Conservation (phyloP, 2,797 vertebrate genomes). For the Sebastes itinus region DNA sequence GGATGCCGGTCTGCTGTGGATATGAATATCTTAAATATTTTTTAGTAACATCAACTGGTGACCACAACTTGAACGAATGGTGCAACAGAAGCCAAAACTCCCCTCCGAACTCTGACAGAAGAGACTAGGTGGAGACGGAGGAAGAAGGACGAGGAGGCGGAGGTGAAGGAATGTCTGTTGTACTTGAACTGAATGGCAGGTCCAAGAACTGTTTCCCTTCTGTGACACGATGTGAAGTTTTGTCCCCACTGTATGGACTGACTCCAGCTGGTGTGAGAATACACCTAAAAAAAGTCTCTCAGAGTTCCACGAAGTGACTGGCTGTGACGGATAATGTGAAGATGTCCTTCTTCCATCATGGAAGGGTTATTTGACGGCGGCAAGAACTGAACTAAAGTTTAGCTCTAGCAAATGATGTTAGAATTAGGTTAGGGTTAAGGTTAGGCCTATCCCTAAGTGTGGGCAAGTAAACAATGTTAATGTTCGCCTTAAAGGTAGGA, state of each 20-base stretch:
- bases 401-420: background rate
- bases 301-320: constrained; percentile 5
- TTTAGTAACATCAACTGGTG: constrained; percentile 23
- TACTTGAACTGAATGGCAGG: constrained; percentile 44
- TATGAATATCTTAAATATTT: constrained; percentile 33
- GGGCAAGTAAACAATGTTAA: background rate
- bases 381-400: background rate
- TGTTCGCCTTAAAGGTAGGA: background rate
- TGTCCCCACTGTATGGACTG: constrained; percentile 56
- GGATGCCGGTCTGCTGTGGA: constrained; percentile 71
- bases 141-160: background rate
- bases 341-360: constrained; percentile 9
- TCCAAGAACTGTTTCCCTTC: constrained; percentile 34
- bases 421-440: background rate
- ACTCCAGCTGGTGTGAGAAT: constrained; percentile 53
- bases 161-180: constrained; percentile 12
- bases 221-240: constrained; percentile 51
- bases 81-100: constrained; percentile 20
- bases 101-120: constrained; percentile 5
- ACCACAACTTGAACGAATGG: constrained; percentile 25
- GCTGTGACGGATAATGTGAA: constrained; percentile 53
- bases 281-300: background rate
- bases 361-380: constrained; percentile 6
- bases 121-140: background rate
- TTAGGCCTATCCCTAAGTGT: background rate